These are phyloP conservation scores for Leptinotarsa lineolata DNA, from an alignment of 1,140 invertebrate species.

Conservation along the genomic window DNA sequence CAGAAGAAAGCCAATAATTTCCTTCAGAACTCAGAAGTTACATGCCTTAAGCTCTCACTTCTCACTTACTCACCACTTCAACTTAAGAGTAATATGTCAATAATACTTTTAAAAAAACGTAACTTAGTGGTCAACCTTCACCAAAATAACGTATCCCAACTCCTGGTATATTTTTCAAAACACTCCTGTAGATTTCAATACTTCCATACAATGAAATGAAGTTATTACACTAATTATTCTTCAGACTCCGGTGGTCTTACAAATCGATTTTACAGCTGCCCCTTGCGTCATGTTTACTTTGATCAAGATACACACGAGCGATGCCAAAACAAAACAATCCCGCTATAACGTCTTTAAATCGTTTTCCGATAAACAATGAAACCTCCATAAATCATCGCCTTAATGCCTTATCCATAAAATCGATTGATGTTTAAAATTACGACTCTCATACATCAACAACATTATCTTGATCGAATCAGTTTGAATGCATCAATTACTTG, in stretches of 20 bases:
- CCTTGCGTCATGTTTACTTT: background rate
- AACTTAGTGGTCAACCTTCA: no score
- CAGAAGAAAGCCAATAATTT: no score
- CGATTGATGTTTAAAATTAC: background rate
- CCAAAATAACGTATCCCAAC: no score
- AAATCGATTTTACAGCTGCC: background rate
- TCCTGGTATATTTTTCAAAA: no score
- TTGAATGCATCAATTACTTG: background rate
- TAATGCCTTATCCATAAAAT: background rate
- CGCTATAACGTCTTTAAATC: background rate
- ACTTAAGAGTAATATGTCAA: no score
- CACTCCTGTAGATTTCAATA: no score
- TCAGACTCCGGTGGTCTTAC: background rate
- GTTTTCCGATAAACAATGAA: slow-evolving; percentile 6
- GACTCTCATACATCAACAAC: background rate
- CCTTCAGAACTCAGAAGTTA: no score
- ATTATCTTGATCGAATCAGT: background rate
- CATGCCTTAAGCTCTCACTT: no score
- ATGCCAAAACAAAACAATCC: slow-evolving; percentile 1
- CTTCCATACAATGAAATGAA: no score
- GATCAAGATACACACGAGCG: background rate
- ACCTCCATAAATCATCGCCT: background rate
- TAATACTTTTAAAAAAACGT: no score
- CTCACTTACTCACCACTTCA: no score
- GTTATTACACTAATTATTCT: no score